Base-by-base conservation (phyloP, 2,797 vertebrate species). In the Dendrocincla tyrannina region DNA sequence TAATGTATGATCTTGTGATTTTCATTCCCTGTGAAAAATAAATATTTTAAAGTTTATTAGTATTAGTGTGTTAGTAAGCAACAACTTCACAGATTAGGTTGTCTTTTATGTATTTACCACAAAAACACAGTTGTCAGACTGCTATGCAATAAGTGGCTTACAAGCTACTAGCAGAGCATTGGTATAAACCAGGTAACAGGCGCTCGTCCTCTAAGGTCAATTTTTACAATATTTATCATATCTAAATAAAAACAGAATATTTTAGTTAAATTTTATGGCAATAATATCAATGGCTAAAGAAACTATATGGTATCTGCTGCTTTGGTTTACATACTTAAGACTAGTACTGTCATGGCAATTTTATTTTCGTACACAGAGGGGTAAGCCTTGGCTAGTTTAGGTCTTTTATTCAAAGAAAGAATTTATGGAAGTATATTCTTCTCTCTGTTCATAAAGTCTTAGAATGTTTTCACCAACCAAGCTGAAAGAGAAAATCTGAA, bases 181-280 rank as follows among this genome's bases (percentile, higher is more conserved):
- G 52, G 39, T 80, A 49, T 88, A 96, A 97, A 97, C 39, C 94
- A 94, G 84, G 88, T 84, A 86, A 67, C 42, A 88, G 44, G 6
- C 39, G 52, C 93, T 93, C 92, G 60, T 93, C 30, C 44, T 78
- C 46, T 85, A n/a, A 84, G 41, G 80, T 86, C 13, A 90, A 84
- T 95, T 95, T 82, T 67, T 78, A 63, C 11, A 87, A 24, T 88
- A 94, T 88, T 96, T 58, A 77, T 56, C 55, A 84, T 67, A 79
- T 96, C 58, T 84, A 68, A 95, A 74, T 77, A 76, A 75, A 77
- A 60, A 13, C 17, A 56, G 33, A 60, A 32, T 59, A 55, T 80
- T 66, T 32, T 60, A 60, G 22, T 62, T 80, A 55, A 60, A 33
- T 27, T 50, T 16, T 37, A 41, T 50, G 25, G 1, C 15, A 74